A percentile compares a stretch with the other conserved stretches of the same genome.
Evolutionary conservation across 92 coral and sea anemone species (phyloP).

Genomic region (Siderastrea radians): DNA sequence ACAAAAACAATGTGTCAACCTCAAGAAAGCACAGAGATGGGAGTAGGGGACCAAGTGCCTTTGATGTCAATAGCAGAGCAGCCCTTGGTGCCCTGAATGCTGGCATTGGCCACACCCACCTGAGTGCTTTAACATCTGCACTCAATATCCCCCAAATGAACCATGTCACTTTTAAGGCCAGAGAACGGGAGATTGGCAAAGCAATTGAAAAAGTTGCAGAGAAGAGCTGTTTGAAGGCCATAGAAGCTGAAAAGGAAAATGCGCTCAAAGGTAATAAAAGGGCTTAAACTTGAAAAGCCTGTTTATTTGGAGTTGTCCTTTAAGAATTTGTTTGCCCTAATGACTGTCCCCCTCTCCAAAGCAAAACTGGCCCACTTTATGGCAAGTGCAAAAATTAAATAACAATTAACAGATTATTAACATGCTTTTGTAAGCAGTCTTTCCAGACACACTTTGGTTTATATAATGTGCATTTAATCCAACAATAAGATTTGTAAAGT

Average conservation of each 20-base stretch:
- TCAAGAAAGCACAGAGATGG: constrained; percentile 53
- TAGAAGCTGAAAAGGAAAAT: constrained; percentile 40
- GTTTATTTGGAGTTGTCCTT: too few relatives aligned
- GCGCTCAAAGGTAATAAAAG: too few relatives aligned
- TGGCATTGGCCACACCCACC: constrained; percentile 67
- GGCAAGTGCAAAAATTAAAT: too few relatives aligned
- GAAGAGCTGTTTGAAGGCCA: constrained; percentile 5
- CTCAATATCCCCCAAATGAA: constrained; percentile 55
- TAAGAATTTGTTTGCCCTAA: too few relatives aligned
- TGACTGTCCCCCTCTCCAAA: too few relatives aligned
- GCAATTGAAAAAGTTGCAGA: constrained; percentile 61
- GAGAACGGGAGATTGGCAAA: constrained; percentile 69
- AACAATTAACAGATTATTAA: too few relatives aligned
- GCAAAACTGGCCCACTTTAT: too few relatives aligned
- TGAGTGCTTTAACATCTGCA: constrained; percentile 37
- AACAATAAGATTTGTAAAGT: too few relatives aligned
- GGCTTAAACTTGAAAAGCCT: too few relatives aligned
- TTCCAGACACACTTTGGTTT: too few relatives aligned
- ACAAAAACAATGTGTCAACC: constrained; percentile 32
- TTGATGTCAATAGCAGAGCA: constrained; percentile 60
- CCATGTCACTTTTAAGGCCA: constrained; percentile 52
- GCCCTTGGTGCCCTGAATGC: constrained; percentile 61
- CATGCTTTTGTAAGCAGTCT: too few relatives aligned
- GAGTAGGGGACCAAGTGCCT: constrained; percentile 46
- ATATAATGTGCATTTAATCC: too few relatives aligned